phyloP scores from a whole-genome alignment of 2,113 vertebrate species.

The Piaya cayana region DNA sequence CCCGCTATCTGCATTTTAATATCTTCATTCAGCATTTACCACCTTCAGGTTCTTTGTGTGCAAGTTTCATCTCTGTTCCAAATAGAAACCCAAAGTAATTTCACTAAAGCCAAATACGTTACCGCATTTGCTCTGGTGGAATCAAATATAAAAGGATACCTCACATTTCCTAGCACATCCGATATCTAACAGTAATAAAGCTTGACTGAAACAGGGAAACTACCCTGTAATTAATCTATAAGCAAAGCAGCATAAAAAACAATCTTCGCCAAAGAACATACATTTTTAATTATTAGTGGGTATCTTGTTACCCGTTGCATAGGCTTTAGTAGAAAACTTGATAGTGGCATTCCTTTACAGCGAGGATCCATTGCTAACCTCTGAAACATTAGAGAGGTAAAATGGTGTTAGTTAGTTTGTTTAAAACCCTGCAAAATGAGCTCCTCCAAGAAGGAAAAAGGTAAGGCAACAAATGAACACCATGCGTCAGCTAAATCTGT shows the following conservation, averaged over 20 bases:
- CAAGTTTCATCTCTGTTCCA: background rate
- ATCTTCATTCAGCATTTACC: background rate
- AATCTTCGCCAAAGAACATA: slow-evolving; percentile 66
- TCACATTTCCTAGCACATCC: background rate
- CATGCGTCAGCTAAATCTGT: background rate
- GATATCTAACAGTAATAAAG: background rate
- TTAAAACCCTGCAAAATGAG: background rate
- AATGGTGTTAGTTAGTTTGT: slow-evolving; percentile 16
- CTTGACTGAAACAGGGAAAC: background rate
- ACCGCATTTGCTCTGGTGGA: background rate
- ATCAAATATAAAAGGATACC: background rate
- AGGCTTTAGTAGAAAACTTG: slow-evolving; percentile 97
- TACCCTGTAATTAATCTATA: background rate
- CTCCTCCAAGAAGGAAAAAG: background rate
- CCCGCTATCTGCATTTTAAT: background rate
- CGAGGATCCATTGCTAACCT: slow-evolving; percentile 96
- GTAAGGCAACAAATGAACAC: background rate
- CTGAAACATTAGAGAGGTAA: slow-evolving; percentile 76
- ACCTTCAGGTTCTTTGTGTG: background rate
- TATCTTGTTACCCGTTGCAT: slow-evolving; percentile 99
- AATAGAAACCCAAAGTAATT: background rate
- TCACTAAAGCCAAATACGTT: background rate
- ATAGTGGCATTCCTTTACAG: slow-evolving; percentile 98
- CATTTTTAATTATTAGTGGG: slow-evolving; percentile 98
- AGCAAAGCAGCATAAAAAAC: slow-evolving; percentile 25